Conservation (phyloP, 2,888 invertebrate species). For the Apotomis turbidana region DNA sequence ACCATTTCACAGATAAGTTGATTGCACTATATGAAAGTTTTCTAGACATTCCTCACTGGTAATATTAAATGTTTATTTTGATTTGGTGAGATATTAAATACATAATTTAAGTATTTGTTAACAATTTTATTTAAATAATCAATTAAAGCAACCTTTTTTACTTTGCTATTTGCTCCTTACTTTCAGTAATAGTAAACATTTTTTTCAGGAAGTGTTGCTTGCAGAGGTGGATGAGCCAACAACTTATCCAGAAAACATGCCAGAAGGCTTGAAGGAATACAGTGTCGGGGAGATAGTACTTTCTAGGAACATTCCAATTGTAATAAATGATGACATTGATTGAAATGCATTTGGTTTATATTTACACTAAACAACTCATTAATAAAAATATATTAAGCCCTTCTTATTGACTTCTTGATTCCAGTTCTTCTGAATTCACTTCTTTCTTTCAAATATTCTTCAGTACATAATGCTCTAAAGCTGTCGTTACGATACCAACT, state of each 20-base stretch:
- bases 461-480: slow-evolving; percentile 88
- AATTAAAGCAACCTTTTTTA: not conserved
- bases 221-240: slow-evolving; percentile 80
- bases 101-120: too few relatives aligned
- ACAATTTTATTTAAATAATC: too few relatives aligned
- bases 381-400: slow-evolving; percentile 61
- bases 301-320: slow-evolving; percentile 80
- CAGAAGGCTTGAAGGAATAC: slow-evolving; percentile 81
- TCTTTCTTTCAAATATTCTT: slow-evolving; percentile 92
- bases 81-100: too few relatives aligned
- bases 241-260: slow-evolving; percentile 62
- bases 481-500: slow-evolving; percentile 91
- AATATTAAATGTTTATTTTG: too few relatives aligned
- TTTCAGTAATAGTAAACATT: not conserved
- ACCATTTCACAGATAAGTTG: too few relatives aligned
- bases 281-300: slow-evolving; percentile 86
- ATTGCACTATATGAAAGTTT: too few relatives aligned
- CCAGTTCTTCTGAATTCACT: slow-evolving; percentile 93
- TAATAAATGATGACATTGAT: slow-evolving; percentile 71
- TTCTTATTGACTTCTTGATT: slow-evolving; percentile 82
- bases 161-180: not conserved
- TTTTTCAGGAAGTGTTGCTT: slow-evolving; percentile 86
- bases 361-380: slow-evolving; percentile 55
- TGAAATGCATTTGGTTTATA: slow-evolving; percentile 57
- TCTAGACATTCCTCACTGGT: too few relatives aligned